phyloP scores from a whole-genome alignment of 2,113 vertebrate species.

The Elgaria multicarinata region DNA sequence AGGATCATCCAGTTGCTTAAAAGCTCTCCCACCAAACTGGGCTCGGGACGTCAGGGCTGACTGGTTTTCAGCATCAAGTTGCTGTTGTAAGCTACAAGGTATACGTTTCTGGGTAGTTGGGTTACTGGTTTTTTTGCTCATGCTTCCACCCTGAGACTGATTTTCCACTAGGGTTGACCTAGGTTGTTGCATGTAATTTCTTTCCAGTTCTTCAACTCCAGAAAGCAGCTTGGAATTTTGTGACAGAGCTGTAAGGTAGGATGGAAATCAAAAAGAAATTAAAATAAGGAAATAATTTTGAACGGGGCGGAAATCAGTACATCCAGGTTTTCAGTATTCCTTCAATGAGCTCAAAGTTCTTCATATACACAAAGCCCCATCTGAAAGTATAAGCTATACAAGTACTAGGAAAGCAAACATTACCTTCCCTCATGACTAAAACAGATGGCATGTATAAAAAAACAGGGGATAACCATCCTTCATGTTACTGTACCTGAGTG shows the following conservation, averaged over 20 bases:
- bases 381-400: background rate
- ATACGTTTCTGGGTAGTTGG: conserved; percentile 48
- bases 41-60: background rate
- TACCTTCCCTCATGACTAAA: background rate
- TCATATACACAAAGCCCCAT: background rate
- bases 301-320: background rate
- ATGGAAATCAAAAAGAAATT: conserved; percentile 20
- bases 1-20: conserved; percentile 20
- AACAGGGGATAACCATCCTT: background rate
- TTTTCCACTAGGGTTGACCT: conserved; percentile 24
- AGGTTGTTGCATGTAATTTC: conserved; percentile 28
- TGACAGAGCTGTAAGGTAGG: conserved; percentile 25
- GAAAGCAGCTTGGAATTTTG: conserved; percentile 54
- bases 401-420: background rate
- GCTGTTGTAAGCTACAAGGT: conserved; percentile 56
- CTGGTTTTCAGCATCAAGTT: conserved; percentile 45
- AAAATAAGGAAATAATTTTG: background rate
- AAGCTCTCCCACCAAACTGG: background rate
- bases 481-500: conserved; percentile 60
- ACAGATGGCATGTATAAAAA: background rate
- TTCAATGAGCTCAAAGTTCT: background rate
- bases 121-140: conserved; percentile 11
- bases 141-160: conserved; percentile 33
- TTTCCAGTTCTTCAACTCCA: conserved; percentile 53
- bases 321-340: background rate